A percentile compares a stretch with the other conserved stretches of the same genome.
These are phyloP conservation scores for Burhinus oedicnemus DNA, from an alignment of 2,113 vertebrate genomes.

Conservation along the genomic window DNA sequence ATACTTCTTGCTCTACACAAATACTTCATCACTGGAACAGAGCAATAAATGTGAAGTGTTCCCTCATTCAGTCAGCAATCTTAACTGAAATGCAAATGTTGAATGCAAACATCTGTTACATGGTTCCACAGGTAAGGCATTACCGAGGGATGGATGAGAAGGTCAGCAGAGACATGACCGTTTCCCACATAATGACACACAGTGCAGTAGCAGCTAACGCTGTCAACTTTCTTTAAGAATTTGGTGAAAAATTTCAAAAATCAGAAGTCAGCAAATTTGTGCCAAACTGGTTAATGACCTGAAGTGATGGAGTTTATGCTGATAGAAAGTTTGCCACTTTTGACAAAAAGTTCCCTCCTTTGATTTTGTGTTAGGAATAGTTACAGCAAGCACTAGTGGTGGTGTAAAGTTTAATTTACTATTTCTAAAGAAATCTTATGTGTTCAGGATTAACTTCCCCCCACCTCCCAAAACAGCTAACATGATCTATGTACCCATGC, in stretches of 20 bases:
- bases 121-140: not conserved
- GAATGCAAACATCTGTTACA: not conserved
- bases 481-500: accelerated
- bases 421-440: not conserved
- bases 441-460: not conserved
- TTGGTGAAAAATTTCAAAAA: not conserved
- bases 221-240: not conserved
- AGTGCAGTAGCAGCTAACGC: accelerated
- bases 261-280: not conserved
- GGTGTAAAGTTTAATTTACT: not conserved
- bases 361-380: not conserved
- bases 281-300: not conserved
- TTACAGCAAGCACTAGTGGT: not conserved
- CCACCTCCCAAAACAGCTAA: not conserved
- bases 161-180: accelerated
- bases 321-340: not conserved
- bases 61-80: not conserved
- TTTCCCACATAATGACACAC: accelerated
- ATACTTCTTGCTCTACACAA: not conserved
- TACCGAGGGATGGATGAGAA: not conserved
- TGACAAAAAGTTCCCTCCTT: not conserved
- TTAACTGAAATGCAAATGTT: not conserved
- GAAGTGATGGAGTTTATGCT: accelerated
- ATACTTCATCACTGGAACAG: not conserved
- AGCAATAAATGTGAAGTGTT: not conserved